A percentile compares a stretch with the other conserved stretches of the same genome.
These are phyloP conservation scores for Drosophila bipectinata DNA, from an alignment of 1,140 invertebrate genomes.

Conservation along the genomic window DNA sequence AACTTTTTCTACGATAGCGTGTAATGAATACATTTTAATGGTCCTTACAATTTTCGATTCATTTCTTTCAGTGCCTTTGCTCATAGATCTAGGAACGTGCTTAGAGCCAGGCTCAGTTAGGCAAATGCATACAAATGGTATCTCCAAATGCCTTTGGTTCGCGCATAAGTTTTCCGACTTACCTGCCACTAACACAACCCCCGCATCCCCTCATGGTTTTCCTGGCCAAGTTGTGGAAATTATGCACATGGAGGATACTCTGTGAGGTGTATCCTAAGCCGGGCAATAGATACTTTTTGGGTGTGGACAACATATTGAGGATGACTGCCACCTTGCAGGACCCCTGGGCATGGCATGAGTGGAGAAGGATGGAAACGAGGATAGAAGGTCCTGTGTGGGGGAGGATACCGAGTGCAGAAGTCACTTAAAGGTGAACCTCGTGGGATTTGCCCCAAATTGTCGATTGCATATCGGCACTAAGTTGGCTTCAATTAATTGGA, in stretches of 20 bases:
- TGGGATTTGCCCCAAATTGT: constrained; percentile 47
- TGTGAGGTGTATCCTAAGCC: constrained; percentile 22
- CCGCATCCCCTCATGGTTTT: not conserved
- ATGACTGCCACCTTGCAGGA: constrained; percentile 18
- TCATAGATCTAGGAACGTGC: constrained; percentile 42
- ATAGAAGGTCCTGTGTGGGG: not conserved
- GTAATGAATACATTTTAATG: not conserved
- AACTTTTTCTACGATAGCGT: too few relatives aligned
- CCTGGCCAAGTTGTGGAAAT: constrained; percentile 54
- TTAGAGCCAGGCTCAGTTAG: constrained; percentile 53
- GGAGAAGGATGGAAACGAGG: not conserved
- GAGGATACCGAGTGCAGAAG: constrained; percentile 30
- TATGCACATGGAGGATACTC: constrained; percentile 68
- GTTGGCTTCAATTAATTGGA: constrained; percentile 48
- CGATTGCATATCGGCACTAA: constrained; percentile 39
- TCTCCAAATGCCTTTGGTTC: constrained; percentile 29
- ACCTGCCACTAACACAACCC: constrained; percentile 21
- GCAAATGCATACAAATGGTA: constrained; percentile 77
- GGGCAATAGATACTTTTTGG: constrained; percentile 64
- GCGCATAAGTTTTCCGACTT: constrained; percentile 47
- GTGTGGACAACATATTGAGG: constrained; percentile 66
- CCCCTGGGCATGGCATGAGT: not conserved
- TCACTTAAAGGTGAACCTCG: constrained; percentile 43
- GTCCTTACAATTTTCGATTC: not conserved
- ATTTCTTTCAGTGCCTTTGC: constrained; percentile 2